phyloP scores from a whole-genome alignment of 2,888 invertebrate species.

The Rhorus exstirpatorius region DNA sequence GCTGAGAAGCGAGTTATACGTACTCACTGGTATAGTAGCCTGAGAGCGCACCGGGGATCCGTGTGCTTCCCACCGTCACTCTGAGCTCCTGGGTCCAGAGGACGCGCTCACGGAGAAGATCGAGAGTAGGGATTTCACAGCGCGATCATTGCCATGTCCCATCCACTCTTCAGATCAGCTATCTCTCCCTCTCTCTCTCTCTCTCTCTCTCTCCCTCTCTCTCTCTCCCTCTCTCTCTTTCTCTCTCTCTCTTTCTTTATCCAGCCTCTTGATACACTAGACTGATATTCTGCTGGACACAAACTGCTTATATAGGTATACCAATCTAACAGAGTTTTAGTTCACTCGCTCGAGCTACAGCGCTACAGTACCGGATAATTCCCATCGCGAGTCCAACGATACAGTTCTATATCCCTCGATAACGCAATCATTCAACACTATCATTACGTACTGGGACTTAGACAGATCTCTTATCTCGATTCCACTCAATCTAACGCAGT shows the following conservation, averaged over 20 bases:
- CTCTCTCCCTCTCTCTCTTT: slow-evolving; percentile 69
- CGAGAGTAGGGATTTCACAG: slow-evolving; percentile 62
- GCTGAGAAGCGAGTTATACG: slow-evolving; percentile 64
- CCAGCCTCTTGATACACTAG: slow-evolving; percentile 37
- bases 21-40: slow-evolving; percentile 67
- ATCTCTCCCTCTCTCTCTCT: slow-evolving; percentile 72
- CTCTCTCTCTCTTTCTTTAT: slow-evolving; percentile 65
- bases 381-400: slow-evolving; percentile 28
- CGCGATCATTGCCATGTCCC: slow-evolving; percentile 69
- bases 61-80: slow-evolving; percentile 68
- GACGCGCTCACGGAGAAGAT: slow-evolving; percentile 54
- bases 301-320: slow-evolving; percentile 21
- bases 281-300: slow-evolving; percentile 48
- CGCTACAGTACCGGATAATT: slow-evolving; percentile 47
- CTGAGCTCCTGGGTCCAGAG: slow-evolving; percentile 60
- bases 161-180: slow-evolving; percentile 62
- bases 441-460: slow-evolving; percentile 7
- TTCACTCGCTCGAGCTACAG: slow-evolving; percentile 7
- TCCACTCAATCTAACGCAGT: slow-evolving; percentile 8
- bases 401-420: slow-evolving; percentile 16
- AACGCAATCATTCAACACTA: slow-evolving; percentile 51
- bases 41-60: slow-evolving; percentile 68
- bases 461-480: slow-evolving; percentile 35
- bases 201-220: slow-evolving; percentile 71
- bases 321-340: slow-evolving; percentile 26